Evolutionary conservation across 2,113 vertebrate species (phyloP), one percentile per base, ranked within the genome.

Genomic region (Protomyctophum bolini): DNA sequence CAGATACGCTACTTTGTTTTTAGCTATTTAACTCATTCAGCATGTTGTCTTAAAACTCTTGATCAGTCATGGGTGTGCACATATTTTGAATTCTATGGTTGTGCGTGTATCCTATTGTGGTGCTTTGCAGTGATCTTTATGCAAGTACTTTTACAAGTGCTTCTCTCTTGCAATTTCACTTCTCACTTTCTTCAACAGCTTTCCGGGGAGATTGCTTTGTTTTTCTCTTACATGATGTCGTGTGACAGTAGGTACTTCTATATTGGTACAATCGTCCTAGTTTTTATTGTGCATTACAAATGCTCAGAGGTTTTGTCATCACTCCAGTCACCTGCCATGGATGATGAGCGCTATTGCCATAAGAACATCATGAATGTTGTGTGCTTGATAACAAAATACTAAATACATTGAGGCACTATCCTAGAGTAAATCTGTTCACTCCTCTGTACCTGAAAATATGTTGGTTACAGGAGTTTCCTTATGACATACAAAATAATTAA

Each of bases 31-130:
- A 15, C 6, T 72, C 66, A 41, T 59, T 79, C 66, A 74, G 78
- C 83, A 83, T 83, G 83, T 87, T 83, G 83, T 87, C 80, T 80
- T 84, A 69, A 64, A 76, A 61, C 65, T 83, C 62, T 49, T 68
- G 15, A 10, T 62, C 11, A 61, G 3, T 52, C 29, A 64, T 72
- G 63, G 47, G 67, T 75, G 77, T 80, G 81, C 65, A 68, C 77
- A 80, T 68, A 66, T 46, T 70, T 75, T 62, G 14, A 61, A 65
- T 59, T 52, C 60, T 52, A 12, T 9, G 50, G 50, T 52, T 52
- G 65, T 73, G 81, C 48, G 62, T 58, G 15, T 47, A 66, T 72
- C 61, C 70, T 66, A 41, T 57, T 77, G 72, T 48, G 14, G 6
- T 75, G 72, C 61, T 84, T 70, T 85, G 72, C 69, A 41, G 68